phyloP scores from a whole-genome alignment of 92 coral and sea anemone species.

The Zoanthus solanderi region DNA sequence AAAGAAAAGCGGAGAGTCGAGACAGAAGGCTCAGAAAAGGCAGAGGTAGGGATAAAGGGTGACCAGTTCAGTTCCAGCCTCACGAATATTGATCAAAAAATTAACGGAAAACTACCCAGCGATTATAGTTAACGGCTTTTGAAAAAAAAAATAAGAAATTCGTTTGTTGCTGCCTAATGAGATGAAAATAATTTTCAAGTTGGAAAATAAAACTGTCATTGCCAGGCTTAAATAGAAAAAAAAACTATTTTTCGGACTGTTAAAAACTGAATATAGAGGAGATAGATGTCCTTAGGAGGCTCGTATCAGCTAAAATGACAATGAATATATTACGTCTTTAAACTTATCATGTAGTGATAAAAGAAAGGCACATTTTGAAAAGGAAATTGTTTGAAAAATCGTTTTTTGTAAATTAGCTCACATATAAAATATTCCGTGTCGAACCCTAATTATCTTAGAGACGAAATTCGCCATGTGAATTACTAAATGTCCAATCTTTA shows the following conservation, averaged over 20 bases:
- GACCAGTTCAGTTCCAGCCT: neutral
- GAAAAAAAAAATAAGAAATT: constrained; percentile 18
- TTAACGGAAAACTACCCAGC: constrained; percentile 29
- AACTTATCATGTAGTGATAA: neutral
- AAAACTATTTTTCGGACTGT: neutral
- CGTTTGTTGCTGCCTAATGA: constrained; percentile 30
- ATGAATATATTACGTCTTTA: neutral
- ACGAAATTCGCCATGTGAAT: neutral
- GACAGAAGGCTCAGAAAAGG: constrained; percentile 57
- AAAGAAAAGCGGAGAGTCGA: constrained; percentile 56
- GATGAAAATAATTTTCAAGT: constrained; percentile 42
- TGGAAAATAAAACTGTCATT: constrained; percentile 22
- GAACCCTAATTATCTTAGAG: constrained; percentile 19
- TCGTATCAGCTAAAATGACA: constrained; percentile 2
- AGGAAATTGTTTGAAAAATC: neutral
- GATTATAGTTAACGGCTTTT: constrained; percentile 40
- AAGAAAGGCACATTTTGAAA: neutral
- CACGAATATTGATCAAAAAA: constrained; percentile 17
- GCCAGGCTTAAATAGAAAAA: constrained; percentile 20
- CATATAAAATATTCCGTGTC: neutral
- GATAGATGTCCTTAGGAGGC: neutral
- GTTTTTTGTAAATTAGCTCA: constrained; percentile 14
- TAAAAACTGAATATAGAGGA: neutral
- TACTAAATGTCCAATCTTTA: neutral
- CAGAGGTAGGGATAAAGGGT: constrained; percentile 61